Base-by-base conservation (phyloP, 2,113 vertebrate genomes). In the Corythornis madagascariensis region DNA sequence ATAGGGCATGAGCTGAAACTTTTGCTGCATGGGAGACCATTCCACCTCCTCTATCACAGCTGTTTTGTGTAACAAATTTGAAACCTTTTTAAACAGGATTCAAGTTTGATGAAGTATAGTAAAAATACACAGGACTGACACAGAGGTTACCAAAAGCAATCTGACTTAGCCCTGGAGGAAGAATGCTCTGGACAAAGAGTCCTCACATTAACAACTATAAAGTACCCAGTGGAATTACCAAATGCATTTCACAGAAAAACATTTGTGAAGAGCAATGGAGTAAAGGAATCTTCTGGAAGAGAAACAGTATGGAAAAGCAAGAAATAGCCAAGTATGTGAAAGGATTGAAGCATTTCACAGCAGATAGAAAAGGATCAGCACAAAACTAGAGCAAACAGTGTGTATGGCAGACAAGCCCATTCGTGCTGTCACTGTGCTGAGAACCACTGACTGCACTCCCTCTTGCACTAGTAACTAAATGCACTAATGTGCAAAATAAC, bases 71-170 rank as follows among this genome's bases (percentile, higher is more conserved):
- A 90, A 75, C n/a, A 53, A 75, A 84, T 4, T 75, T 45, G 40
- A 94, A 84, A 33, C 11, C 10, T 45, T 76, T 90, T 65, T 21
- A 73, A 92, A 48, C 8, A 33, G 53, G 53, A 86, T 75, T 92
- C 53, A 79, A 15, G 17, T 78, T 75, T 72, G 29, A 72, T 29
- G 66, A 75, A 91, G 59, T 33, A 60, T 11, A 63, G 75, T 78
- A 93, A 90, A 90, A 86, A 86, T 24, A 79, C 29, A n/a, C 35
- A 66, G 42, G 53, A 16, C n/a, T 92, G 71, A 84, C 61, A 69
- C 50, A 71, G 50, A 70, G 66, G 74, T 95, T 86, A 94, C 53
- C 26, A 79, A 88, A 82, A 84, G 40, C 61, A 91, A 86, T 89
- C 86, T 75, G 61, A 72, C 14, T 35, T 38, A 75, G 65, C 48